phyloP scores from a whole-genome alignment of 2,113 vertebrate genomes.

The Hepsetus odoe region DNA sequence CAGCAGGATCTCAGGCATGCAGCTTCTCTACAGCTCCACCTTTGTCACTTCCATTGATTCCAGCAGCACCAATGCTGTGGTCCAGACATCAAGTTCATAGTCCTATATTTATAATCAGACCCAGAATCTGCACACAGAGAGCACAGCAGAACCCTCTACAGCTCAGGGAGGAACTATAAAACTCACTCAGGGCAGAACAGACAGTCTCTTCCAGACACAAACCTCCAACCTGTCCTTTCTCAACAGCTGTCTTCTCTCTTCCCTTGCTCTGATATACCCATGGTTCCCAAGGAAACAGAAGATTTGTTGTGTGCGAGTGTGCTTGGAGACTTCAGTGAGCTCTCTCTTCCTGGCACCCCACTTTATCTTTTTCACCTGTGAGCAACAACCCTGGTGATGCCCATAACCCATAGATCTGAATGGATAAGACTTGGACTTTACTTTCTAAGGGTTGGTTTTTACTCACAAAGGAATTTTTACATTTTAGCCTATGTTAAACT shows the following conservation, averaged over 20 bases:
- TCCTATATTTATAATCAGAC: background rate
- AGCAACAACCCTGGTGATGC: background rate
- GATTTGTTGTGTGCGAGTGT: background rate
- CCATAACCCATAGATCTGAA: background rate
- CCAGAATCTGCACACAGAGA: background rate
- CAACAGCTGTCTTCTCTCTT: constrained; percentile 32
- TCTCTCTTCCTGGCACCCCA: constrained; percentile 21
- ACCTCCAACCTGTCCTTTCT: constrained; percentile 8
- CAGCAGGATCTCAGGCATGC: constrained; percentile 55
- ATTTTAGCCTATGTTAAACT: no score
- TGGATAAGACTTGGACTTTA: background rate
- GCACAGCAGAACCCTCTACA: background rate
- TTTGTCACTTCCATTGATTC: background rate
- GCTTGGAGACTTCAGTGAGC: constrained; percentile 4
- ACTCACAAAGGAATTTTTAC: no score
- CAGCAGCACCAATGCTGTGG: background rate
- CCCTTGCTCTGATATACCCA: constrained; percentile 3
- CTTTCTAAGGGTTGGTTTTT: no score
- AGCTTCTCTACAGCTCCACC: constrained; percentile 33
- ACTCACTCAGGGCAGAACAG: background rate
- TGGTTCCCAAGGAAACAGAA: constrained; percentile 29
- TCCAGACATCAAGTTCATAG: background rate
- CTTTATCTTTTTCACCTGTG: constrained; percentile 32
- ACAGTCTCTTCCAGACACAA: background rate
- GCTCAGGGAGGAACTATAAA: background rate